phyloP scores from a whole-genome alignment of 2,888 invertebrate species.

The Eilema caniola region DNA sequence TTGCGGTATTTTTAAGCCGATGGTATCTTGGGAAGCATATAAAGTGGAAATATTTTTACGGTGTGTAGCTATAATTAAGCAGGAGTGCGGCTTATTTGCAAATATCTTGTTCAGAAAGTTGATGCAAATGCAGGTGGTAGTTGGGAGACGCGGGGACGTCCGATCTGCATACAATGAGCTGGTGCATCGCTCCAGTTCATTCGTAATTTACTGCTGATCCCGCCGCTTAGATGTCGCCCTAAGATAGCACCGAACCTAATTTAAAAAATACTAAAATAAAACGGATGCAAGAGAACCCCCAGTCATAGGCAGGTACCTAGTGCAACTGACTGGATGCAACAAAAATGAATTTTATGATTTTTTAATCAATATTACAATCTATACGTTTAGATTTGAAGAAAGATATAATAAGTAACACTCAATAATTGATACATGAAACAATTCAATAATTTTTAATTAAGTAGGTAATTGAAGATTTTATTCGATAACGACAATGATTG shows the following conservation, averaged over 20 bases:
- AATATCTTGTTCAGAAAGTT: conserved; percentile 73
- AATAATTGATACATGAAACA: background rate
- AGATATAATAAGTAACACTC: background rate
- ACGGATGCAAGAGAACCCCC: conserved; percentile 8
- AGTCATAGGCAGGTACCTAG: background rate
- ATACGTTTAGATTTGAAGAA: background rate
- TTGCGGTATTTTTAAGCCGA: conserved; percentile 36
- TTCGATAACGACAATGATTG: background rate
- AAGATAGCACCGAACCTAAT: conserved; percentile 78
- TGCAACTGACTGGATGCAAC: background rate
- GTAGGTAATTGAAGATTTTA: background rate
- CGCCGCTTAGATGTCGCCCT: conserved; percentile 78
- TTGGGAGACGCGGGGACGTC: conserved; percentile 61
- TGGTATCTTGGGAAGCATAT: conserved; percentile 36
- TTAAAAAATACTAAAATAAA: conserved; percentile 63
- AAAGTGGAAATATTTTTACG: conserved; percentile 41
- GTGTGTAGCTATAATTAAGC: conserved; percentile 61
- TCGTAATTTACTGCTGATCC: conserved; percentile 79
- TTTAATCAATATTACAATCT: too few species aligned
- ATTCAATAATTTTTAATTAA: background rate
- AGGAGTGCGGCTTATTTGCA: conserved; percentile 64
- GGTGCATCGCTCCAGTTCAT: conserved; percentile 74
- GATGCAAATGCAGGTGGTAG: conserved; percentile 76
- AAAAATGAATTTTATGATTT: too few species aligned
- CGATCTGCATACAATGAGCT: conserved; percentile 84